Percentiles rank a stretch among this genome's conserved stretches.
Evolutionary conservation across 1,140 invertebrate genomes (phyloP).

Genomic region (Camponotus vicinus): DNA sequence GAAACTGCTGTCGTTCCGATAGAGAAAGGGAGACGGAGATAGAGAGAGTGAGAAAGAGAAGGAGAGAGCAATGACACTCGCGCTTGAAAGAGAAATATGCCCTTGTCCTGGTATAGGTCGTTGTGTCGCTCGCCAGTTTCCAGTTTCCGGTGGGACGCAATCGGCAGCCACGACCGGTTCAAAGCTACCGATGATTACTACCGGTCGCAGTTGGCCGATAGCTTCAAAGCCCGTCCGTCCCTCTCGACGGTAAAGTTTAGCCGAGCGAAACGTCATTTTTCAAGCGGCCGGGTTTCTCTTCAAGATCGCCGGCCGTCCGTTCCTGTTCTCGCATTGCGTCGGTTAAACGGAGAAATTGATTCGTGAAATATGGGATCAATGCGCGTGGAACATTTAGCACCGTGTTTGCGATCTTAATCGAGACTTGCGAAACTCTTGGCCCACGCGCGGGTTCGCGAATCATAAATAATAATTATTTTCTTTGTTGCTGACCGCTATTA

Average conservation of each 20-base stretch:
- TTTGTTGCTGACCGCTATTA: slow-evolving; percentile 30
- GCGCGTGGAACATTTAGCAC: slow-evolving; percentile 53
- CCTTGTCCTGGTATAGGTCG: background rate
- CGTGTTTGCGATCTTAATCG: slow-evolving; percentile 65
- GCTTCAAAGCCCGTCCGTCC: slow-evolving; percentile 40
- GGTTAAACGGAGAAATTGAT: slow-evolving; percentile 60
- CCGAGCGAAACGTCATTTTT: slow-evolving; percentile 72
- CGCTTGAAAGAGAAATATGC: background rate
- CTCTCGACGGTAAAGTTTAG: slow-evolving; percentile 46
- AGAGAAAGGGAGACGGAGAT: background rate
- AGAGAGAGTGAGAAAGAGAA: slow-evolving; percentile 6
- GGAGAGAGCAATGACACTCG: slow-evolving; percentile 41
- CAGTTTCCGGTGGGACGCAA: slow-evolving; percentile 48
- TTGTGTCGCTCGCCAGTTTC: slow-evolving; percentile 17
- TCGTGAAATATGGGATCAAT: slow-evolving; percentile 57
- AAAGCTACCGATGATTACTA: slow-evolving; percentile 70
- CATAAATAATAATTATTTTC: slow-evolving; percentile 44
- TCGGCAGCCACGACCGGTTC: slow-evolving; percentile 57
- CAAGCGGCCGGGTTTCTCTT: slow-evolving; percentile 42
- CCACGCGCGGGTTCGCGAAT: background rate
- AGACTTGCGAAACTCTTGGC: slow-evolving; percentile 37
- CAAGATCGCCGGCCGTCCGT: slow-evolving; percentile 12
- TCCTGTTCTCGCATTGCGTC: slow-evolving; percentile 29
- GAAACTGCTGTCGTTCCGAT: slow-evolving; percentile 41
- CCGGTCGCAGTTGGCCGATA: slow-evolving; percentile 32